These are phyloP conservation scores for Oriolus oriolus DNA, from an alignment of 2,113 vertebrate genomes.

Conservation along the genomic window DNA sequence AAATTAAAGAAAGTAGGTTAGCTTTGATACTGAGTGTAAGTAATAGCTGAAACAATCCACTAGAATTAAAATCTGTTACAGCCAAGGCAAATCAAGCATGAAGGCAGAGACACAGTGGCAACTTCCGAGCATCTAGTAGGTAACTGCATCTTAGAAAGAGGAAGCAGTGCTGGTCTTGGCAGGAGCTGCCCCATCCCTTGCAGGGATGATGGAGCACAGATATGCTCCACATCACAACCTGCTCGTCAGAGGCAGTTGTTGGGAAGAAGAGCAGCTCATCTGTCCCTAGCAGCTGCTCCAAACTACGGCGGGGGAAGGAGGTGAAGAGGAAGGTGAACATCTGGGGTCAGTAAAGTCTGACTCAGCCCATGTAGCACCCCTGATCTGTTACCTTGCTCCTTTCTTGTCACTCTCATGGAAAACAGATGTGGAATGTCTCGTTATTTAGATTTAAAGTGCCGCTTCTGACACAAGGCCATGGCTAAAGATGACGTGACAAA, in stretches of 20 bases:
- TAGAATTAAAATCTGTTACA: not conserved
- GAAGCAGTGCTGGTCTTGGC: not conserved
- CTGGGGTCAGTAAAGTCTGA: not conserved
- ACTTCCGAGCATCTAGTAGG: not conserved
- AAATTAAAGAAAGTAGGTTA: not conserved
- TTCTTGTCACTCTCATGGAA: not conserved
- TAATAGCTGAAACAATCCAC: not conserved
- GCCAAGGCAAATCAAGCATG: not conserved
- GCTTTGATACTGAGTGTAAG: not conserved
- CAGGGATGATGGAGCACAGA: fast-evolving
- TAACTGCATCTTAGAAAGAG: not conserved
- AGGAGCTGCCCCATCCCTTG: not conserved
- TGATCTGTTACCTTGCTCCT: not conserved
- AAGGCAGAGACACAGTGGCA: fast-evolving
- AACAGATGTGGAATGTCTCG: not conserved
- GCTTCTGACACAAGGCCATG: not conserved
- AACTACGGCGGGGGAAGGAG: fast-evolving
- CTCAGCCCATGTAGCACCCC: not conserved
- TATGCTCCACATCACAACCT: not conserved
- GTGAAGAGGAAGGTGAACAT: not conserved
- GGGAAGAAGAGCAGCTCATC: not conserved
- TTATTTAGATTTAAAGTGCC: not conserved
- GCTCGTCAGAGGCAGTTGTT: fast-evolving
- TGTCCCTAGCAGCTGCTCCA: fast-evolving
- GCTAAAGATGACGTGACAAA: not conserved